Base-by-base conservation (phyloP, 2,888 invertebrate species). In the Lithophane leautieri region DNA sequence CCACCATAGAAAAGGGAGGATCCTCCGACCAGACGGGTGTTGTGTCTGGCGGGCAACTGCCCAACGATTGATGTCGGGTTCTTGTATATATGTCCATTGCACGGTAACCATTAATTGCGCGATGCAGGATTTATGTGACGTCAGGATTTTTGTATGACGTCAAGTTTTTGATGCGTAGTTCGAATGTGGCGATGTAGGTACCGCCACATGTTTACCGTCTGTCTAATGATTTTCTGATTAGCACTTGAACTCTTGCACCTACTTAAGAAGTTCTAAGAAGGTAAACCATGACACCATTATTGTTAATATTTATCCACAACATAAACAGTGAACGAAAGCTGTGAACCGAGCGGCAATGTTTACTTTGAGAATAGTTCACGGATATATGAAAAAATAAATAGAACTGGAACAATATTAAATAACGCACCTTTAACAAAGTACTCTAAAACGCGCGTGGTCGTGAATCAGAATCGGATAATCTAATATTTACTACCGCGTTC, bases 401-500 rank as follows among this genome's bases (percentile, higher is more conserved):
- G 40, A 76, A 69, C 47, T 62, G 40, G 50, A 60, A 12, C 50
- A 67, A 63, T 72, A n/a, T 40, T 28, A 56, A 67, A 70, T 58
- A 65, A 72, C 54, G 42, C 80, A 78, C 66, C 70, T 61, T 22
- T 74, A 76, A 65, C 71, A 80, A 81, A 73, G 62, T 70, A 58
- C 42, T 76, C 56, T 62, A 71, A 84, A 28, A 77, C n/a, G 68
- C 50, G 68, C 79, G 68, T 78, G 74, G 68, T 76, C 40, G 72
- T 88, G 89, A 87, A 76, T 88, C 87, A 88, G 78, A 83, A 84
- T 88, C 62, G 71, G 56, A 79, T 78, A 79, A 79, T 67, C 72
- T 63, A 58, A 88, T 83, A 79, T 88, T 85, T 82, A 82, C 87
- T 88, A 87, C 77, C 73, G 71, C 58, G 61, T 83, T 71, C 70